Base-by-base conservation (phyloP, 1,140 invertebrate species). In the Trialeurodes vaporariorum region DNA sequence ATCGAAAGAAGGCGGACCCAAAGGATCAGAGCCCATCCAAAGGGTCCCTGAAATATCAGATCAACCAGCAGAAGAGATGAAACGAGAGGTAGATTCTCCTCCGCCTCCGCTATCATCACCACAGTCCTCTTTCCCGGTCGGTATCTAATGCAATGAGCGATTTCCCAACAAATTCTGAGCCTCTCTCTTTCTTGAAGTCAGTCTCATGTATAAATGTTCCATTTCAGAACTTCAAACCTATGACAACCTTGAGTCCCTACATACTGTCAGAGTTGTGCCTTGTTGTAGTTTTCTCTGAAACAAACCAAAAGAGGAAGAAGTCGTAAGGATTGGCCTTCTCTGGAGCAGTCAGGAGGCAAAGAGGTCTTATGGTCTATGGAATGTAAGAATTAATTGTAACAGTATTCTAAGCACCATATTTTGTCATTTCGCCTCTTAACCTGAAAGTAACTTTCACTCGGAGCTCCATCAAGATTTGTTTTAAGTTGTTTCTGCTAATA, bases 1-100 rank as follows among this genome's bases (percentile, higher is more conserved):
- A 0, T 71, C 71, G 25, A 70, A 68, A 27, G 72, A 76, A 68
- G 73, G 68, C 59, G 75, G 73, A 62, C 77, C 72, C 65, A 71
- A 70, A 58, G 74, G 71, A 2, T 71, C 71, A 9, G 74, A 74
- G 67, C 67, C 69, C 34, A 49, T 49, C 5, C 34, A 49, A 17
- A 49, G 34, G 34, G 34, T 49, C 5, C 34, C 34, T 49, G 34
- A 49, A 49, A 5, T 17, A 5, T 49, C 34, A 9, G 34, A 49
- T 17, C 34, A 5, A 17, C 34, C 34, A 9, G 34, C 17, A 49
- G 34, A 49, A 49, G 34, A 49, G 17, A 49, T 49, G 34, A 49
- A 49, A 49, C 5, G 34, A 49, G 34, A 49, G 34, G 34, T 49
- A 5, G 17, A 49, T 49, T 49, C 34, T 5, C 34, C 34, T 9